These are phyloP conservation scores for Lasius platythorax DNA, from an alignment of 2,888 invertebrate species.

Conservation along the genomic window DNA sequence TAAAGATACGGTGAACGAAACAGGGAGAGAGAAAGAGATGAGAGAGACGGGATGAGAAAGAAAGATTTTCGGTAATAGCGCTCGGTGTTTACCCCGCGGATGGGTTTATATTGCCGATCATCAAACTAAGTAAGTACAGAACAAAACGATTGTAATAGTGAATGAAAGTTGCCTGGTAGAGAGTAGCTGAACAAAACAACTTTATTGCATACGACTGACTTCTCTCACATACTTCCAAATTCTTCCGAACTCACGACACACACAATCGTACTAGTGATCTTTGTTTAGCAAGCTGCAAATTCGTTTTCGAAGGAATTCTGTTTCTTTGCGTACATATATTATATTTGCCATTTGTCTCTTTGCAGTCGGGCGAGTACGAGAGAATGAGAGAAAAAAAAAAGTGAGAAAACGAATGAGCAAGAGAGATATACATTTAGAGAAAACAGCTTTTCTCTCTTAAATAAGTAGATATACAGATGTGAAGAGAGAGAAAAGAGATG, in stretches of 20 bases:
- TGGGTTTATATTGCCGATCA: slow-evolving; percentile 67
- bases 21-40: neutral
- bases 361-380: slow-evolving; percentile 54
- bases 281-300: slow-evolving; percentile 57
- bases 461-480: neutral
- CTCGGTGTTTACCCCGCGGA: slow-evolving; percentile 63
- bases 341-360: slow-evolving; percentile 53
- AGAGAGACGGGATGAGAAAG: slow-evolving; percentile 22
- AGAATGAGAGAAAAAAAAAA: slow-evolving; percentile 11
- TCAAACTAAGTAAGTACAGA: slow-evolving; percentile 77
- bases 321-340: slow-evolving; percentile 48
- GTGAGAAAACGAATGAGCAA: neutral
- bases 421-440: neutral
- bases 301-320: slow-evolving; percentile 48
- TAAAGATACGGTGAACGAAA: slow-evolving; percentile 10
- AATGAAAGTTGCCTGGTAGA: slow-evolving; percentile 81
- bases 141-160: slow-evolving; percentile 79
- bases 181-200: slow-evolving; percentile 77
- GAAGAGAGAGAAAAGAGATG: neutral
- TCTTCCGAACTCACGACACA: slow-evolving; percentile 57
- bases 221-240: slow-evolving; percentile 62
- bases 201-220: slow-evolving; percentile 66
- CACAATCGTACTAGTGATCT: slow-evolving; percentile 59
- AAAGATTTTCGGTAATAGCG: slow-evolving; percentile 45
- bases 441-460: slow-evolving; percentile 3